Conservation (phyloP, 2,113 vertebrate species). For the Hemichromis elongatus region DNA sequence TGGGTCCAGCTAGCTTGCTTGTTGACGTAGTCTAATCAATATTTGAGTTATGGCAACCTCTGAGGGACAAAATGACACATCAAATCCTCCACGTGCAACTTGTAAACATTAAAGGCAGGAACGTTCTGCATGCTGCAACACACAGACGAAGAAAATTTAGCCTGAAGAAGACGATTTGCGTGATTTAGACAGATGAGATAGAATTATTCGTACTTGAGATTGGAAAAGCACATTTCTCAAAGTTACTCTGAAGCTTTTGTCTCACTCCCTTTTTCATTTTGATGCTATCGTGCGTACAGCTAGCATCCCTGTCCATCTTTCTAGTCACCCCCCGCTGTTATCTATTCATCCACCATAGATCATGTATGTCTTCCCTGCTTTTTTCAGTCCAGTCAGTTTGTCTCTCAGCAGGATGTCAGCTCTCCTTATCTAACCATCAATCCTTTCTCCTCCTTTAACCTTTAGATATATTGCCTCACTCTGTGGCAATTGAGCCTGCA, state of each 20-base stretch:
- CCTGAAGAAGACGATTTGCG: background rate
- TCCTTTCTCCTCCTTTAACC: background rate
- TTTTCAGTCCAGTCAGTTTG: conserved; percentile 8
- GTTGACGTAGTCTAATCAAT: background rate
- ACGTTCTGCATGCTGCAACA: background rate
- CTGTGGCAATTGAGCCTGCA: background rate
- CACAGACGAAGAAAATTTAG: background rate
- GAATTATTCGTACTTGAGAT: conserved; percentile 14
- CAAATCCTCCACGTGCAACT: background rate
- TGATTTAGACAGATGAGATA: conserved; percentile 1
- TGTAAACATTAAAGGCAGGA: background rate
- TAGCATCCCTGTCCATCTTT: conserved; percentile 2
- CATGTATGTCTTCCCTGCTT: conserved; percentile 2
- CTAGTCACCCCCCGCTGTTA: background rate
- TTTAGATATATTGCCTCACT: background rate
- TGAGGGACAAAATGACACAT: background rate
- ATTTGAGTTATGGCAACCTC: background rate
- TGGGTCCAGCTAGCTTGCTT: background rate
- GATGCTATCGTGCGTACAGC: background rate
- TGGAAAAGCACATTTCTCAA: background rate
- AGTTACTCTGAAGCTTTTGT: background rate
- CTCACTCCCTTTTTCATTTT: background rate
- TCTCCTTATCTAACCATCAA: conserved; percentile 17
- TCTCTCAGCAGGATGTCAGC: conserved; percentile 21
- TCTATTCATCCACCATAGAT: conserved; percentile 8